Percentiles rank a stretch among this genome's conserved stretches.
Evolutionary conservation across 2,797 vertebrate species (phyloP).

Genomic region (Chelmon rostratus): DNA sequence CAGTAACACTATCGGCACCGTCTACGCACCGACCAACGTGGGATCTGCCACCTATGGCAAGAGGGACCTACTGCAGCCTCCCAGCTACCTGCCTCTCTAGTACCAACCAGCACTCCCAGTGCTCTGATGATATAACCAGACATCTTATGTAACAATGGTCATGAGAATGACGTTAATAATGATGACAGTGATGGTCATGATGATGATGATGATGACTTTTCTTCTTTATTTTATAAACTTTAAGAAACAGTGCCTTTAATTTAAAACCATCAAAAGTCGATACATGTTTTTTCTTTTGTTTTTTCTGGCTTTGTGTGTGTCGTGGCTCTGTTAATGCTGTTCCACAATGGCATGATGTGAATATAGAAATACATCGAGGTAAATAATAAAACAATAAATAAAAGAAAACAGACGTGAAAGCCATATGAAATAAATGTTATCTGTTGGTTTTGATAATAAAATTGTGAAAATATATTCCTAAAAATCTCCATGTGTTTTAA

Average conservation of each 20-base stretch:
- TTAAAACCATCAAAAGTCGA: slow-evolving; percentile 53
- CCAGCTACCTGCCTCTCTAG: slow-evolving; percentile 83
- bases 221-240: slow-evolving; percentile 54
- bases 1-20: slow-evolving; percentile 86
- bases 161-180: slow-evolving; percentile 32
- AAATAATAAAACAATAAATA: slow-evolving; percentile 44
- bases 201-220: slow-evolving; percentile 38
- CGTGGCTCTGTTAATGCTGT: slow-evolving; percentile 49
- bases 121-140: slow-evolving; percentile 52
- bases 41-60: slow-evolving; percentile 93
- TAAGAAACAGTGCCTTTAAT: slow-evolving; percentile 81
- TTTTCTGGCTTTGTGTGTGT: slow-evolving; percentile 34
- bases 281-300: not conserved
- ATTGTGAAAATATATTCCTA: slow-evolving; percentile 58
- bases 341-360: slow-evolving; percentile 62
- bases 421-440: slow-evolving; percentile 59
- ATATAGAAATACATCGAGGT: slow-evolving; percentile 43
- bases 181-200: slow-evolving; percentile 27
- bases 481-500: slow-evolving; percentile 50
- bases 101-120: slow-evolving; percentile 26
- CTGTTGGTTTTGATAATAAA: slow-evolving; percentile 85
- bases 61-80: slow-evolving; percentile 80
- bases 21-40: slow-evolving; percentile 90
- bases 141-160: slow-evolving; percentile 55
- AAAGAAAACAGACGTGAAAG: slow-evolving; percentile 59